Percentiles rank a stretch among this genome's conserved stretches.
Evolutionary conservation across 2,888 invertebrate genomes (phyloP).

Genomic region (Hesperia comma): DNA sequence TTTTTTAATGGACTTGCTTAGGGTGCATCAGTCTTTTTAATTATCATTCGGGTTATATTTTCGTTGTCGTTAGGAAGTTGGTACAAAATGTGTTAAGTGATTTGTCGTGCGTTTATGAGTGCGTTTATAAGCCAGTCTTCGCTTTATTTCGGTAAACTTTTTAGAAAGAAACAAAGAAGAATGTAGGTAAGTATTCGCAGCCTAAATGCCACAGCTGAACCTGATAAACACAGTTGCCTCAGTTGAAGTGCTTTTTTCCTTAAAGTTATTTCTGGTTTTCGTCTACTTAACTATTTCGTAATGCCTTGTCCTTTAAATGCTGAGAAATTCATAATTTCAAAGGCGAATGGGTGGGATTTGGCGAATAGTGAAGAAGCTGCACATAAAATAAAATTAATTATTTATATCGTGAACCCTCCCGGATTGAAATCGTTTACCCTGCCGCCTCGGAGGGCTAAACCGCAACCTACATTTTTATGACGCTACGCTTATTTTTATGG

Average conservation of each 20-base stretch:
- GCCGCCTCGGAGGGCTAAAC: slow-evolving; percentile 68
- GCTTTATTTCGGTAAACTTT: background rate
- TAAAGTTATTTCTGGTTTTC: too few species aligned
- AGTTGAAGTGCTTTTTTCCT: too few species aligned
- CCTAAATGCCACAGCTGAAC: too few species aligned
- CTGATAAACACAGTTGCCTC: too few species aligned
- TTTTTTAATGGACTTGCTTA: slow-evolving; percentile 59
- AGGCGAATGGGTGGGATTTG: background rate
- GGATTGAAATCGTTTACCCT: slow-evolving; percentile 63
- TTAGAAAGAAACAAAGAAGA: too few species aligned
- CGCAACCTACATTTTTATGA: slow-evolving; percentile 65
- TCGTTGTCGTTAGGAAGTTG: slow-evolving; percentile 28
- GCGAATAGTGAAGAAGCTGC: background rate
- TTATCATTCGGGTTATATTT: slow-evolving; percentile 36
- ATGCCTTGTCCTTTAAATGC: too few species aligned
- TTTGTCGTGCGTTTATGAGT: background rate
- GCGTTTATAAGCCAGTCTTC: background rate
- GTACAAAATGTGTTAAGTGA: background rate
- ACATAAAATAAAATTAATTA: slow-evolving; percentile 43
- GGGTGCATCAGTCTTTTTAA: slow-evolving; percentile 26
- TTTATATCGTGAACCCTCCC: slow-evolving; percentile 41
- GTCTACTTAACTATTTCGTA: too few species aligned
- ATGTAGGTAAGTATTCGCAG: too few species aligned
- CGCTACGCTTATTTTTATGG: too few species aligned
- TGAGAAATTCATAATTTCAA: background rate